A percentile compares a stretch with the other conserved stretches of the same genome.
phyloP scores from a whole-genome alignment of 2,888 invertebrate species.

The Saturnia japonica region DNA sequence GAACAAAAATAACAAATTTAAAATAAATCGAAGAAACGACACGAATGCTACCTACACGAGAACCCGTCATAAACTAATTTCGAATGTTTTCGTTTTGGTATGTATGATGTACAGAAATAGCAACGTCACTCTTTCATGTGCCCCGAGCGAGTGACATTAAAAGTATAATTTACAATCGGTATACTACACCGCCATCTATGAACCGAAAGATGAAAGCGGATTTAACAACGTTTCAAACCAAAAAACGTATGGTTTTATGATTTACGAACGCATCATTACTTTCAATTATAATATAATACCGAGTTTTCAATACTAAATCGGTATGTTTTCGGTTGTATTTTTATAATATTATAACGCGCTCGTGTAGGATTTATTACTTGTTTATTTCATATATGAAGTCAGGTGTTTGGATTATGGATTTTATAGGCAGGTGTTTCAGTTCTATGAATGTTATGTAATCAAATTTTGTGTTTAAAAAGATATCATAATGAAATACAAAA shows the following conservation, averaged over 20 bases:
- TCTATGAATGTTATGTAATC: slow-evolving; percentile 8
- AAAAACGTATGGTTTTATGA: slow-evolving; percentile 63
- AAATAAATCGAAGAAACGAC: slow-evolving; percentile 7
- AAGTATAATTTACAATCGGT: slow-evolving; percentile 70
- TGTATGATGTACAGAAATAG: slow-evolving; percentile 68
- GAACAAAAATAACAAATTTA: slow-evolving; percentile 1
- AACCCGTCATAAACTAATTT: slow-evolving; percentile 80
- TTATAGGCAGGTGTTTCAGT: slow-evolving; percentile 10
- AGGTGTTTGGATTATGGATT: slow-evolving; percentile 26
- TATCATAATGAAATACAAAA: slow-evolving; percentile 19
- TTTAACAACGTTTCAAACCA: slow-evolving; percentile 64
- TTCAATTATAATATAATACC: neutral
- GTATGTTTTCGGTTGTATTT: slow-evolving; percentile 43
- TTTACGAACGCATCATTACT: slow-evolving; percentile 53
- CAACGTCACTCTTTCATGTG: slow-evolving; percentile 80
- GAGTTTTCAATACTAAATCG: slow-evolving; percentile 16
- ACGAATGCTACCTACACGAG: slow-evolving; percentile 38
- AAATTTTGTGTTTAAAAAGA: slow-evolving; percentile 4
- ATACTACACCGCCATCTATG: slow-evolving; percentile 54
- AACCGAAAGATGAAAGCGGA: slow-evolving; percentile 64
- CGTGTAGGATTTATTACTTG: neutral
- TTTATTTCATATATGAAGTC: slow-evolving; percentile 28
- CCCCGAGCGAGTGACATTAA: slow-evolving; percentile 74
- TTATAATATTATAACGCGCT: slow-evolving; percentile 21
- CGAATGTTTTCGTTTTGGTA: slow-evolving; percentile 80